Base-by-base conservation (phyloP, 1,140 invertebrate genomes). In the Streblospio benedicti region DNA sequence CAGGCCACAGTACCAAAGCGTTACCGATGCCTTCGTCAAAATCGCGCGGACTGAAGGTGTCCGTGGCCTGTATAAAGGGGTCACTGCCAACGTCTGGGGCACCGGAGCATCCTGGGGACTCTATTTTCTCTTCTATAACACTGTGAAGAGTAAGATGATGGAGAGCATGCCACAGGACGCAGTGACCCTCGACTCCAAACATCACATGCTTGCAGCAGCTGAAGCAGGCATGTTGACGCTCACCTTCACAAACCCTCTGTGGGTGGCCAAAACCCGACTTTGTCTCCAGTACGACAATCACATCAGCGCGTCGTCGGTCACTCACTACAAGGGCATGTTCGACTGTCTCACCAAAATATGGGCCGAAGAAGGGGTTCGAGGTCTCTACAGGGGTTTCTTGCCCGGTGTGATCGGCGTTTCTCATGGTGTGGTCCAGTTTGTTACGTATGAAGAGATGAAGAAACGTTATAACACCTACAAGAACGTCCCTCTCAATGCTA, bases 371-470 rank as follows among this genome's bases (percentile, higher is more conserved):
- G 95, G 95, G 43, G 77, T 97, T 59, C 76, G 85, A 61, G 94
- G 93, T 20, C 80, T 96, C 23, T 98, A 98, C 74, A 78, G 77
- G 89, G 95, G 95, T 60, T 94, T 97, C 78, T 82, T 97, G 71
- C 95, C 95, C 63, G 95, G 95, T 64, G 86, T 98, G 80, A 89
- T 98, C 80, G 95, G 95, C 12, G 94, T 98, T 41, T 92, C 91
- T 0, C 96, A 99, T 81, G 96, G 96, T 69, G 92, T 94, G 41
- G 82, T 99, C 66, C 96, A 99, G 80, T 98, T 99, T 78, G 95
- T 97, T 89, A 87, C 87, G 18, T 99, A 99, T 75, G 95, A 99
- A 81, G 93, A 97, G 80, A 86, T 99, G 87, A 98, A 99, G 79
- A 91, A 89, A 70, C 78, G 81, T 63, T 96, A 96, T 49, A 66